Conservation (phyloP, 2,113 vertebrate genomes). For the Ariopsis seemanni region DNA sequence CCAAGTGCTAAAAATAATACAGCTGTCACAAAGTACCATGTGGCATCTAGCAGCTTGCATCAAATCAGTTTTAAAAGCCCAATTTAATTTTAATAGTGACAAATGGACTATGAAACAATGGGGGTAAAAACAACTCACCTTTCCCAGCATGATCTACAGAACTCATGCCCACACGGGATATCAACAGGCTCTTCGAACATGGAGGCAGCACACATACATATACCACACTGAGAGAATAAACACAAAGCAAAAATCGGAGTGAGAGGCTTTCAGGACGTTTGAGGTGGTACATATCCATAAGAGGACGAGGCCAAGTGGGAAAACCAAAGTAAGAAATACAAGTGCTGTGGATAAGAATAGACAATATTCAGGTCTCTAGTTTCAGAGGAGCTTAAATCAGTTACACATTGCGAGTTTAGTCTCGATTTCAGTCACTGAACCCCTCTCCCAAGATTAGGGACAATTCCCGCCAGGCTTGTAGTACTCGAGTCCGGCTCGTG, state of each 20-base stretch:
- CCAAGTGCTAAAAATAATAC: background rate
- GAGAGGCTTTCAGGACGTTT: background rate
- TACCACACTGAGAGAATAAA: slow-evolving; percentile 83
- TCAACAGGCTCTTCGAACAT: slow-evolving; percentile 96
- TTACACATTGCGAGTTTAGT: background rate
- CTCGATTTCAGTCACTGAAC: background rate
- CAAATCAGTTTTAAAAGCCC: background rate
- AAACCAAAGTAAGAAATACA: background rate
- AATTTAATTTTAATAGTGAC: background rate
- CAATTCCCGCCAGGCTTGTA: no score
- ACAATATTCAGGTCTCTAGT: background rate
- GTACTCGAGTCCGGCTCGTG: no score
- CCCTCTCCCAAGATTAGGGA: background rate
- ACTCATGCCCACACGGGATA: slow-evolving; percentile 95
- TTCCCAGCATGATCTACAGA: slow-evolving; percentile 97
- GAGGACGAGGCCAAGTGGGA: background rate
- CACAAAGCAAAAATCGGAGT: slow-evolving; percentile 30
- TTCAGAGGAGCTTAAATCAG: background rate
- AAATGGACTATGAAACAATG: background rate
- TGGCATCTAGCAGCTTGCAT: background rate
- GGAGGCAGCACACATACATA: slow-evolving; percentile 94
- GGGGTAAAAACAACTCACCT: slow-evolving; percentile 71
- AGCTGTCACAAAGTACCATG: background rate
- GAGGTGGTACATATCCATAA: background rate
- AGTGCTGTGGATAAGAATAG: background rate